These are phyloP conservation scores for Ceratina calcarata DNA, from an alignment of 1,140 invertebrate species.

Conservation along the genomic window DNA sequence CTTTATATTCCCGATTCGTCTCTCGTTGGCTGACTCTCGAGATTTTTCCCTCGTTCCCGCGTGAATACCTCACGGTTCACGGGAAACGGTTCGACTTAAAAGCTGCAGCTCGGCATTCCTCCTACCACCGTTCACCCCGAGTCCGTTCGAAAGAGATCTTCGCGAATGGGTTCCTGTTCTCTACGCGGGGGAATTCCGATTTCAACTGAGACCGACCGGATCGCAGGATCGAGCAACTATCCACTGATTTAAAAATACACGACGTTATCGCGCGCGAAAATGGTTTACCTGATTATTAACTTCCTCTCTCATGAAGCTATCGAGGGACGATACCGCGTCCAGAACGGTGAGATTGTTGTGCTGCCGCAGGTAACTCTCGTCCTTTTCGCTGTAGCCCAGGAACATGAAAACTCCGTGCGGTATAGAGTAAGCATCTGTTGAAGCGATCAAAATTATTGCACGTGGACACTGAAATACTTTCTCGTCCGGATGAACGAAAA, in stretches of 20 bases:
- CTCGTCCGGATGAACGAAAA: neutral
- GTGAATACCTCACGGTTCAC: constrained; percentile 9
- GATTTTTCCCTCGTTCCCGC: constrained; percentile 35
- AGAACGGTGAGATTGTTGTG: constrained; percentile 89
- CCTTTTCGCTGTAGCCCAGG: constrained; percentile 92
- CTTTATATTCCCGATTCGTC: constrained; percentile 53
- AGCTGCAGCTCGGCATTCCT: neutral
- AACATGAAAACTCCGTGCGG: constrained; percentile 92
- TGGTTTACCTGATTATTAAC: constrained; percentile 85
- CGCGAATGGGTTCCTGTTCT: neutral
- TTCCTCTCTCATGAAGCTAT: constrained; percentile 87
- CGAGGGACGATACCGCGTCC: constrained; percentile 89
- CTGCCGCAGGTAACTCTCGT: constrained; percentile 89
- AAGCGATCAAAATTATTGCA: constrained; percentile 12
- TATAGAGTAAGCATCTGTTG: constrained; percentile 87
- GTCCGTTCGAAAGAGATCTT: neutral
- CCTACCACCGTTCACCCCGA: no score
- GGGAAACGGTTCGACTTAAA: constrained; percentile 13
- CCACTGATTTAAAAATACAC: no score
- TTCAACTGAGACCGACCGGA: neutral
- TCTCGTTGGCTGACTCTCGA: constrained; percentile 37
- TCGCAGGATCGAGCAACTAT: no score
- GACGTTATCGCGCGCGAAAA: neutral
- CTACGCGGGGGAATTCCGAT: neutral
- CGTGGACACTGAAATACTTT: neutral